Percentiles rank a stretch among this genome's conserved stretches.
Conservation (phyloP, 2,888 invertebrate species). For the Eilema depressum region DNA sequence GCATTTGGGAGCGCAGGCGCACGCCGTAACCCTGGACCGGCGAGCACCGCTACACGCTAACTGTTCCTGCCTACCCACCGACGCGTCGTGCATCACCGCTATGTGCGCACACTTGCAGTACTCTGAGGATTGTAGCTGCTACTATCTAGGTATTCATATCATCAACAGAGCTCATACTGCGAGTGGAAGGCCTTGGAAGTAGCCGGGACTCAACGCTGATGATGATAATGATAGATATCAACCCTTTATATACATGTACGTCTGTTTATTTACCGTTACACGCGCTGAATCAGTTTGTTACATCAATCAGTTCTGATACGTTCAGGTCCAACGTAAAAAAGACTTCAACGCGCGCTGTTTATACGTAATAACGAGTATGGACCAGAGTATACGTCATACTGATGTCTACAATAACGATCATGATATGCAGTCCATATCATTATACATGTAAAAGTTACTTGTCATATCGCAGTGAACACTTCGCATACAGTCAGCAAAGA, state of each 20-base stretch:
- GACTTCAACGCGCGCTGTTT: slow-evolving; percentile 51
- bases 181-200: too few species aligned
- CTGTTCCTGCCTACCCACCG: not conserved
- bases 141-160: not conserved
- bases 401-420: not conserved
- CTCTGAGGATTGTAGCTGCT: not conserved
- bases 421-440: too few species aligned
- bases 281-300: not conserved
- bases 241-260: not conserved
- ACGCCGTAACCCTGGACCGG: not conserved
- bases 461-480: too few species aligned
- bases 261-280: not conserved
- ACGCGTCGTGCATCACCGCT: not conserved
- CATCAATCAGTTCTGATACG: not conserved
- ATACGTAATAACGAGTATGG: not conserved
- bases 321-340: slow-evolving; percentile 29
- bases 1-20: not conserved
- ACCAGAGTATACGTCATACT: not conserved
- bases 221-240: not conserved
- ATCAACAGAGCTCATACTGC: too few species aligned
- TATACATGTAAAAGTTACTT: too few species aligned
- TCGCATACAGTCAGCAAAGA: too few species aligned
- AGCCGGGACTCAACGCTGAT: not conserved
- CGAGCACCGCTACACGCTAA: not conserved
- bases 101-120: not conserved